Conservation (phyloP, 2,797 vertebrate genomes). For the Sebastes nivosus region DNA sequence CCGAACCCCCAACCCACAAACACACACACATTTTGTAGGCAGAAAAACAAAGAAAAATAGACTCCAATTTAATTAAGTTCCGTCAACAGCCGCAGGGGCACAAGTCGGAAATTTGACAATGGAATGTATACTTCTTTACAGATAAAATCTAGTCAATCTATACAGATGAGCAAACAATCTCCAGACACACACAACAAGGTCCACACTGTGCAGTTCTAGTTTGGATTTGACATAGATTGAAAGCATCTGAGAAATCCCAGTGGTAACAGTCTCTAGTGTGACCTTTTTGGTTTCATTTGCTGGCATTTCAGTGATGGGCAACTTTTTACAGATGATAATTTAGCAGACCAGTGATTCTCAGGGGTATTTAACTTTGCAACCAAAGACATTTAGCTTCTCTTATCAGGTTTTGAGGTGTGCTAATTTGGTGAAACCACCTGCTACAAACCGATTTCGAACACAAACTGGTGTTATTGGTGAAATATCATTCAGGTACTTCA, state of each 20-base stretch:
- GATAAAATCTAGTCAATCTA: conserved; percentile 41
- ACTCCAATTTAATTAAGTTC: conserved; percentile 57
- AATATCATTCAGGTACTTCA: background rate
- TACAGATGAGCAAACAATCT: conserved; percentile 26
- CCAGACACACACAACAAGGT: conserved; percentile 19
- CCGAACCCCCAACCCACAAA: conserved; percentile 12
- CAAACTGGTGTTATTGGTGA: background rate
- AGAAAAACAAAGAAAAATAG: conserved; percentile 55
- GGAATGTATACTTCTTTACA: conserved; percentile 68
- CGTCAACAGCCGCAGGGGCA: conserved; percentile 26
- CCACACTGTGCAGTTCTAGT: background rate
- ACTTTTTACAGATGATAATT: conserved; percentile 29
- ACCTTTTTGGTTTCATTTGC: conserved; percentile 33
- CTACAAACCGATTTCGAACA: background rate
- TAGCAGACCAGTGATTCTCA: background rate
- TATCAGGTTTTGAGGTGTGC: background rate
- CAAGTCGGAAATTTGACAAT: conserved; percentile 43
- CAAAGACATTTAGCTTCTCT: background rate
- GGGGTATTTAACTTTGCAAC: background rate
- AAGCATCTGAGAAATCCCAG: conserved; percentile 10
- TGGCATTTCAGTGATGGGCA: conserved; percentile 19
- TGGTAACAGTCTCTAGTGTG: conserved; percentile 7
- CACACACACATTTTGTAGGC: conserved; percentile 14
- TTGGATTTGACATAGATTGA: conserved; percentile 6
- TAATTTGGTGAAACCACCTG: background rate